Conservation (phyloP, 2,113 vertebrate genomes). For the Erythrocercus mccallii region DNA sequence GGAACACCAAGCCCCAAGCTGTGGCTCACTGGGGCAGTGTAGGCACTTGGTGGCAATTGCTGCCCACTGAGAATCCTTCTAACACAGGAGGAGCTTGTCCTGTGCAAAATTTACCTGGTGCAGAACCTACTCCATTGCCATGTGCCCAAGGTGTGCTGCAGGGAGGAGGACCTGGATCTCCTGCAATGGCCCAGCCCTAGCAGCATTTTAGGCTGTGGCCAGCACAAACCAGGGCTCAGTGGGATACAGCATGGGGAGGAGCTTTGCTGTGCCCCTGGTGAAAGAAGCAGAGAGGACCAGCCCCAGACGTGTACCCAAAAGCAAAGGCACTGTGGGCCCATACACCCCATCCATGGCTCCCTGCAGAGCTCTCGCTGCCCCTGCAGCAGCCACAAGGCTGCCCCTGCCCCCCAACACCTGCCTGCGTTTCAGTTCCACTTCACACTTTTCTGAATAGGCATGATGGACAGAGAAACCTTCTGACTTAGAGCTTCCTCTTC, state of each 20-base stretch:
- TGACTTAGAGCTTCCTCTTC: neutral
- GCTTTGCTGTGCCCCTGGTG: neutral
- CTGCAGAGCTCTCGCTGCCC: neutral
- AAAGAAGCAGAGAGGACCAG: neutral
- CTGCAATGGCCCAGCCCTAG: neutral
- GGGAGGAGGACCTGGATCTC: neutral
- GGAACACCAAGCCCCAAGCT: neutral
- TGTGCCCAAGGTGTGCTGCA: rapidly evolving
- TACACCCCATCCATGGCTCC: neutral
- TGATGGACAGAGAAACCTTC: neutral
- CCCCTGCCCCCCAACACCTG: neutral
- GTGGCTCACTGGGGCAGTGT: neutral
- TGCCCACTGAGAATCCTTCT: neutral
- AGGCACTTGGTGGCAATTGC: neutral
- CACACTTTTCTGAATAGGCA: neutral
- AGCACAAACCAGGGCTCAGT: neutral
- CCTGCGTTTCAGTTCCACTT: neutral
- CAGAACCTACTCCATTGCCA: rapidly evolving
- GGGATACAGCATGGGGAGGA: neutral
- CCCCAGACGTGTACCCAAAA: rapidly evolving
- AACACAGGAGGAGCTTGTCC: neutral
- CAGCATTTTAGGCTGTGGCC: neutral
- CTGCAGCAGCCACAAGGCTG: neutral
- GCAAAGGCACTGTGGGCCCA: neutral
- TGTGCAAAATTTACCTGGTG: rapidly evolving